Evolutionary conservation across 1,140 invertebrate genomes (phyloP).

Genomic region (Planococcus citri): DNA sequence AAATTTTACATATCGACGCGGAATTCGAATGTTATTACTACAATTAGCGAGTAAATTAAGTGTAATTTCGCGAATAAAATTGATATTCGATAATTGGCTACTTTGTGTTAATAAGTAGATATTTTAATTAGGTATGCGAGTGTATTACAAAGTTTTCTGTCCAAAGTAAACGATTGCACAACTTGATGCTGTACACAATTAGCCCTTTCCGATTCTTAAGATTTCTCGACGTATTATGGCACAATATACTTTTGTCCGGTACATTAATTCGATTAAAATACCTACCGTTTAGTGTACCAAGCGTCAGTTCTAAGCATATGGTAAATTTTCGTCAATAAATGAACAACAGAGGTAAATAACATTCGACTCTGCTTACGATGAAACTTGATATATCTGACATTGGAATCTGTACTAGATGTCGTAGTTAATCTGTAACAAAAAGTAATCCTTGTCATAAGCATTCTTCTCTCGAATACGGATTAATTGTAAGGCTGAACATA

Average conservation of each 20-base stretch:
- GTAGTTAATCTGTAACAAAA: neutral
- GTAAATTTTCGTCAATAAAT: slow-evolving; percentile 26
- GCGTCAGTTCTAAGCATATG: slow-evolving; percentile 22
- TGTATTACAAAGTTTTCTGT: neutral
- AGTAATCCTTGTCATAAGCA: neutral
- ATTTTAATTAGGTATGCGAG: neutral
- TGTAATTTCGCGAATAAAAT: neutral
- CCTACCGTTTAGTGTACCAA: slow-evolving; percentile 24
- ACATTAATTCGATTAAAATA: too few relatives aligned
- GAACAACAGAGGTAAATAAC: slow-evolving; percentile 23
- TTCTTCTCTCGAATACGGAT: neutral
- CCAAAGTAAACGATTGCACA: neutral
- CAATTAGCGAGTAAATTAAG: neutral
- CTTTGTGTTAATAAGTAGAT: neutral
- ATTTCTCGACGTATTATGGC: too few relatives aligned
- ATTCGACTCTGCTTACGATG: slow-evolving; percentile 18
- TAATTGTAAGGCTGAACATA: neutral
- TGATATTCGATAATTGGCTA: neutral
- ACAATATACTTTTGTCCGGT: too few relatives aligned
- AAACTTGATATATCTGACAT: slow-evolving; percentile 12
- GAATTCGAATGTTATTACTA: slow-evolving; percentile 41
- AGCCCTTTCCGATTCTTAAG: too few relatives aligned
- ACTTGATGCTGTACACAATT: too few relatives aligned
- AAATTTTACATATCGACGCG: neutral
- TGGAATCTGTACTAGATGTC: neutral